These are phyloP conservation scores for Megalurothrips usitatus DNA, from an alignment of 2,888 invertebrate genomes.

Conservation along the genomic window DNA sequence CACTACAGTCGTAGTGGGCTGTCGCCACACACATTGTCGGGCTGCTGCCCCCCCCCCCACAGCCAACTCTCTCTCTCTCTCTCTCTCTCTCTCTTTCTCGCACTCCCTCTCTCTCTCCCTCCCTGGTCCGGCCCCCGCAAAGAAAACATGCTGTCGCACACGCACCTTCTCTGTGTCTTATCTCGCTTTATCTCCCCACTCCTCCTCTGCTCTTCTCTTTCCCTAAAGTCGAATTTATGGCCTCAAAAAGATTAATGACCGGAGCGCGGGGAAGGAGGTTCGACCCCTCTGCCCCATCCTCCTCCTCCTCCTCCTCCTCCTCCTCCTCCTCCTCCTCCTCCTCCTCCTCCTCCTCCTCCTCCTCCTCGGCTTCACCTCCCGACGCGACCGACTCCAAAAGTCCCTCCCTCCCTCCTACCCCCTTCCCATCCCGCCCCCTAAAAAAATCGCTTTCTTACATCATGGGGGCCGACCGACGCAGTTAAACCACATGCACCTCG, in stretches of 20 bases:
- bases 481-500: background rate
- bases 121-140: no score
- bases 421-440: no score
- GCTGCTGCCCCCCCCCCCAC: no score
- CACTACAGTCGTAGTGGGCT: background rate
- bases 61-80: slow-evolving; percentile 1
- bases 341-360: background rate
- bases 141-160: background rate
- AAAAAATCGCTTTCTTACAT: no score
- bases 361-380: background rate
- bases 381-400: background rate
- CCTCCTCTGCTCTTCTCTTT: background rate
- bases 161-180: slow-evolving; percentile 4
- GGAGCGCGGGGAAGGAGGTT: no score
- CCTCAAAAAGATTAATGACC: slow-evolving; percentile 12
- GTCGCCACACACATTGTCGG: no score
- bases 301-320: background rate
- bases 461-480: background rate
- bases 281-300: background rate
- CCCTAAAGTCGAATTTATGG: slow-evolving; percentile 25
- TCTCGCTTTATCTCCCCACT: slow-evolving; percentile 5
- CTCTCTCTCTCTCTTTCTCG: background rate
- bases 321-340: no score
- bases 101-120: background rate
- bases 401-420: no score